phyloP scores from a whole-genome alignment of 2,888 invertebrate species.

The Caenorhabditis uteleia region DNA sequence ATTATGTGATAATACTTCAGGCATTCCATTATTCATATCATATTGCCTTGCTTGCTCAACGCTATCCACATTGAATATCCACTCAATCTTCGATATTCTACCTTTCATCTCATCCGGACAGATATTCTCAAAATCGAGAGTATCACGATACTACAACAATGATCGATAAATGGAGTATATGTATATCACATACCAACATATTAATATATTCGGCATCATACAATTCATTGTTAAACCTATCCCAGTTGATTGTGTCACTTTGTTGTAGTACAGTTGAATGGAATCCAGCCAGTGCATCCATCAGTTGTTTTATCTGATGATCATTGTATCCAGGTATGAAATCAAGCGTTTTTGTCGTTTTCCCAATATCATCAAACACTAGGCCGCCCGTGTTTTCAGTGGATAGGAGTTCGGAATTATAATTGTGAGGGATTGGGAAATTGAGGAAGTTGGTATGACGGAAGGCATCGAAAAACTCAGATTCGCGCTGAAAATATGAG shows the following conservation, averaged over 20 bases:
- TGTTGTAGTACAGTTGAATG: slow-evolving; percentile 12
- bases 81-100: slow-evolving; percentile 14
- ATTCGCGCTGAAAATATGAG: slow-evolving; percentile 16
- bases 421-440: slow-evolving; percentile 27
- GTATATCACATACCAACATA: slow-evolving; percentile 15
- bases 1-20: slow-evolving; percentile 23
- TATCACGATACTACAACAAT: slow-evolving; percentile 22
- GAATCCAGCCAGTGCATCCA: slow-evolving; percentile 19
- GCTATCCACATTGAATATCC: slow-evolving; percentile 19
- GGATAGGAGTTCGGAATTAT: slow-evolving; percentile 17
- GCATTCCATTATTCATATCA: slow-evolving; percentile 11
- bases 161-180: not conserved
- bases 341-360: slow-evolving; percentile 12
- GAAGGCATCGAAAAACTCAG: slow-evolving; percentile 18
- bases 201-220: slow-evolving; percentile 18
- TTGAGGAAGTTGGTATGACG: slow-evolving; percentile 4
- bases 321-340: slow-evolving; percentile 25
- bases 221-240: slow-evolving; percentile 13
- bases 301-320: slow-evolving; percentile 10
- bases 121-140: slow-evolving; percentile 25
- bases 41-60: slow-evolving; percentile 9
- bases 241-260: slow-evolving; percentile 9
- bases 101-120: slow-evolving; percentile 14
- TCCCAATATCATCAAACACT: slow-evolving; percentile 20
- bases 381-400: slow-evolving; percentile 24